Percentiles rank a stretch among this genome's conserved stretches.
Evolutionary conservation across 2,113 vertebrate genomes (phyloP).

Genomic region (Ictalurus furcatus): DNA sequence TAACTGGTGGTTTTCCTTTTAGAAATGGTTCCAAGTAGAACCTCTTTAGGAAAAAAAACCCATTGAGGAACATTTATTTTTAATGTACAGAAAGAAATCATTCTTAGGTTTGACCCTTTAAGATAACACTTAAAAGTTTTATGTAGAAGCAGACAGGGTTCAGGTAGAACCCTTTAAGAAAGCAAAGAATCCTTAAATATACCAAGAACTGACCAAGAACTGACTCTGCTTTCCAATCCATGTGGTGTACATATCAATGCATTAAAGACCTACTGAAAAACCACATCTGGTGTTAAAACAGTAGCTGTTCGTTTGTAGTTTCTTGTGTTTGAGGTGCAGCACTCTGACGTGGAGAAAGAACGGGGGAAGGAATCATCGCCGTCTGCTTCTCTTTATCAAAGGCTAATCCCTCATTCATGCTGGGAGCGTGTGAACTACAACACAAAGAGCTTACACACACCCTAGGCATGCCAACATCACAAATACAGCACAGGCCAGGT

Average conservation of each 20-base stretch:
- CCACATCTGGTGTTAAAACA: background rate
- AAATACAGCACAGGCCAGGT: constrained; percentile 53
- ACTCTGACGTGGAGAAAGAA: background rate
- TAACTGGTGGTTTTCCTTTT: no score
- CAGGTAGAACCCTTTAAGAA: background rate
- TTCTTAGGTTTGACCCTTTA: background rate
- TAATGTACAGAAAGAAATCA: background rate
- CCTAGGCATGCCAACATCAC: constrained; percentile 47
- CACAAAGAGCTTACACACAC: constrained; percentile 58
- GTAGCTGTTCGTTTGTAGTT: background rate
- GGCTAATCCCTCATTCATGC: constrained; percentile 55
- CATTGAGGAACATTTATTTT: background rate
- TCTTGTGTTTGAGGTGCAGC: background rate
- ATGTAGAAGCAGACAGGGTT: background rate
- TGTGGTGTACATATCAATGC: background rate
- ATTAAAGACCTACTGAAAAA: background rate
- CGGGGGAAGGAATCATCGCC: background rate
- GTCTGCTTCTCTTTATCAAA: constrained; percentile 40
- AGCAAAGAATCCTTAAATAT: background rate
- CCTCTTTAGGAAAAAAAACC: background rate
- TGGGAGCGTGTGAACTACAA: constrained; percentile 61
- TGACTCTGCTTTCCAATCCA: background rate
- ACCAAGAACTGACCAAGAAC: background rate
- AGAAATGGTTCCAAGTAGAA: background rate
- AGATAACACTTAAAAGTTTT: background rate